Evolutionary conservation across 2,113 vertebrate species (phyloP).

Genomic region (Pollachius pollachius): DNA sequence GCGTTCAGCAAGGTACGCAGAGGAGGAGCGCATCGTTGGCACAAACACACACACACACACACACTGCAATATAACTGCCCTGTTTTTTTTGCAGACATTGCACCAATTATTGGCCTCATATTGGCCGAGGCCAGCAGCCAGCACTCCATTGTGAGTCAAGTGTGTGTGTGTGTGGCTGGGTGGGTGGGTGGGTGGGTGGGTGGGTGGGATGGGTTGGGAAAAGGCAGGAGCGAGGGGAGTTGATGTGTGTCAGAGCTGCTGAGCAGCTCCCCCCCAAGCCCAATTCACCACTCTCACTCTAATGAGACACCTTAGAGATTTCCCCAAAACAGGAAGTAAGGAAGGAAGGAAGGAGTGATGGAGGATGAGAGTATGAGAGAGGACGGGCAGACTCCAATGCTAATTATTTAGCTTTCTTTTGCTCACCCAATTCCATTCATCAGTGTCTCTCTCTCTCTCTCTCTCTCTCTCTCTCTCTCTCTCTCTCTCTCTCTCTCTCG

Average conservation of each 20-base stretch:
- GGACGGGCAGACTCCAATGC: no score
- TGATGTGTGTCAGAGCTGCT: not conserved
- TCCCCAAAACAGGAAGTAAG: not conserved
- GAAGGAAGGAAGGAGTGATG: not conserved
- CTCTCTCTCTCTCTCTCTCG: not conserved
- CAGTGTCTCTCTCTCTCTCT: not conserved
- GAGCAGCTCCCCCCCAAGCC: not conserved
- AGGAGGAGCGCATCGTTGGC: not conserved
- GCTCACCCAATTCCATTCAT: not conserved
- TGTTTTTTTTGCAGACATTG: constrained; percentile 1
- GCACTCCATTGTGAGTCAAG: no score
- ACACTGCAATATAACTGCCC: not conserved
- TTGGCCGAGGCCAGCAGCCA: no score
- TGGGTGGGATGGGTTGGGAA: no score
- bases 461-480: constrained; percentile 1
- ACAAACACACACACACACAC: constrained; percentile 11
- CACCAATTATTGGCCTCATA: no score
- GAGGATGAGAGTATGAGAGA: not conserved
- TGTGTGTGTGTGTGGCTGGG: no score
- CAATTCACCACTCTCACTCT: not conserved
- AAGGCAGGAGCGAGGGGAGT: no score
- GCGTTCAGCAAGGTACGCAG: constrained; percentile 91
- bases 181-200: no score
- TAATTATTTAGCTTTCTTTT: no score
- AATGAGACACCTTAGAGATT: not conserved